phyloP scores from a whole-genome alignment of 2,797 vertebrate genomes.

The Gymnothorax reevesii region DNA sequence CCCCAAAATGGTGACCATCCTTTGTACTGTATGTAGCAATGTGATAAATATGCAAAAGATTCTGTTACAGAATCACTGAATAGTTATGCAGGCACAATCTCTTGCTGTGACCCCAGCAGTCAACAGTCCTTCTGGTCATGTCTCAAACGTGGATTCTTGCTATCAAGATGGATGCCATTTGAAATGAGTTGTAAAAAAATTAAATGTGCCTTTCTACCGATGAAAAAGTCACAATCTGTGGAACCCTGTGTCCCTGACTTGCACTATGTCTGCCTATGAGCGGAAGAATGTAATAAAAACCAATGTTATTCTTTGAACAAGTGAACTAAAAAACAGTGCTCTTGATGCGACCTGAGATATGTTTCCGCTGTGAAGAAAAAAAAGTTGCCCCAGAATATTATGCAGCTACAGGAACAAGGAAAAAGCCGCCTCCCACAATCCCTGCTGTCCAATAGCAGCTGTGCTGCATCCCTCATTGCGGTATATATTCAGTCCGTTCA shows the following conservation, averaged over 20 bases:
- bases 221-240: slow-evolving; percentile 49
- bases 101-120: slow-evolving; percentile 43
- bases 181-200: slow-evolving; percentile 26
- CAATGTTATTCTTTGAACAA: slow-evolving; percentile 28
- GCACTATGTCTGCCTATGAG: slow-evolving; percentile 61
- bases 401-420: slow-evolving; percentile 3
- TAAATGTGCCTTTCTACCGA: slow-evolving; percentile 68
- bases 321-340: slow-evolving; percentile 22
- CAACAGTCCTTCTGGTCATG: slow-evolving; percentile 19
- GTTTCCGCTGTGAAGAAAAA: background rate
- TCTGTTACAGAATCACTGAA: slow-evolving; percentile 57
- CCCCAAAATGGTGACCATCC: slow-evolving; percentile 40
- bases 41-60: slow-evolving; percentile 52
- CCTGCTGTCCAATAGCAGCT: slow-evolving; percentile 23
- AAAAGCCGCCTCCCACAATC: slow-evolving; percentile 26
- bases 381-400: slow-evolving; percentile 17
- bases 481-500: slow-evolving; percentile 27
- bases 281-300: slow-evolving; percentile 39
- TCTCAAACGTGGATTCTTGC: slow-evolving; percentile 38
- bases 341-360: slow-evolving; percentile 48
- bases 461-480: background rate
- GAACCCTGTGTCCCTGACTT: slow-evolving; percentile 61
- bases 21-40: slow-evolving; percentile 12
- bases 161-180: slow-evolving; percentile 10
- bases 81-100: slow-evolving; percentile 29